Evolutionary conservation across 2,797 vertebrate genomes (phyloP).

Genomic region (Simalia tracyae): DNA sequence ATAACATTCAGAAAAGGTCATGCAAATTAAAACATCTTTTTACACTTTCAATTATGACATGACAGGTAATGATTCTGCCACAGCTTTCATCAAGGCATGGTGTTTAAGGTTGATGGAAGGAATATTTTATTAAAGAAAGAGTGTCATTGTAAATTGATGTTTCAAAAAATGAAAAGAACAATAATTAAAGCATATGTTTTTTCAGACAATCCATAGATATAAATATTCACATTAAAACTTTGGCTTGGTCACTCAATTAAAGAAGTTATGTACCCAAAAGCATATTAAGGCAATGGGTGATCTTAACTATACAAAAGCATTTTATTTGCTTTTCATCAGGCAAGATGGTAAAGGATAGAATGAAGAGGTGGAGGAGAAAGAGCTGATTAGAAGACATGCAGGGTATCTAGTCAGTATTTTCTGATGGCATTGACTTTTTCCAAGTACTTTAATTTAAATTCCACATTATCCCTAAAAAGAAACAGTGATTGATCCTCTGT

Average conservation of each 20-base stretch:
- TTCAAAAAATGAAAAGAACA: neutral
- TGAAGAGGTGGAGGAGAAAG: neutral
- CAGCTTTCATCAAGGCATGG: neutral
- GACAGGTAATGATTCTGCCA: neutral
- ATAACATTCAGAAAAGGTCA: neutral
- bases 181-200: neutral
- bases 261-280: neutral
- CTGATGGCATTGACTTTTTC: neutral
- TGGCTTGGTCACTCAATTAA: neutral
- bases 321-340: neutral
- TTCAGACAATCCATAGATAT: neutral
- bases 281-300: neutral
- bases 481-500: neutral
- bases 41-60: neutral
- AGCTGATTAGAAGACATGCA: neutral
- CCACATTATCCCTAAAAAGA: neutral
- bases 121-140: neutral
- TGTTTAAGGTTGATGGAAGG: neutral
- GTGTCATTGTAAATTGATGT: neutral
- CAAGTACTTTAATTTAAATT: neutral
- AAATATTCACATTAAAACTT: neutral
- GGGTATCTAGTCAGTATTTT: neutral
- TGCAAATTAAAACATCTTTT: neutral
- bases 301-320: neutral
- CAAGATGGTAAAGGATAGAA: neutral